Percentiles rank a stretch among this genome's conserved stretches.
Conservation (phyloP, 2,888 invertebrate genomes). For the Lithophane socia region DNA sequence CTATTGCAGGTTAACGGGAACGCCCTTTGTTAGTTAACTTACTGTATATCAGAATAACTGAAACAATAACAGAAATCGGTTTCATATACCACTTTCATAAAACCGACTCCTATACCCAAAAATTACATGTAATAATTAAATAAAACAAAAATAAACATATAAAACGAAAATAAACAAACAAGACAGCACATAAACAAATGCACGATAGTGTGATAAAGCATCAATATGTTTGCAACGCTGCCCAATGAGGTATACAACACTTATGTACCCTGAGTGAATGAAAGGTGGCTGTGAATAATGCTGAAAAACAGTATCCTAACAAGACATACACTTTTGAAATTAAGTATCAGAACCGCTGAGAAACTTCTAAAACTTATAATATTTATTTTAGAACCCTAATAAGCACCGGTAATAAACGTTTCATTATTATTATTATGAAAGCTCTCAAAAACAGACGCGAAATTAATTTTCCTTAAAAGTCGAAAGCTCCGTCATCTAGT, state of each 20-base stretch:
- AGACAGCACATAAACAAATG: slow-evolving; percentile 26
- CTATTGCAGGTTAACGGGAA: no score
- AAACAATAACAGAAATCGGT: slow-evolving; percentile 22
- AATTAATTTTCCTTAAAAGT: neutral
- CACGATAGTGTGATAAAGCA: slow-evolving; percentile 41
- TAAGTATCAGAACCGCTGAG: slow-evolving; percentile 25
- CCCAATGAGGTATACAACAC: slow-evolving; percentile 38
- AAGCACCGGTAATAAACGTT: slow-evolving; percentile 2
- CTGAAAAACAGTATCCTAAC: neutral
- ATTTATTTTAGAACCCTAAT: slow-evolving; percentile 14
- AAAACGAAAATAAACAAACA: slow-evolving; percentile 19
- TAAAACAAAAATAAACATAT: slow-evolving; percentile 20
- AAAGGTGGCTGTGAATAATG: slow-evolving; percentile 52
- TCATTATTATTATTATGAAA: neutral
- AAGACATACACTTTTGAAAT: neutral
- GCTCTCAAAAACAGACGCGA: neutral
- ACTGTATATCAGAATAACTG: neutral
- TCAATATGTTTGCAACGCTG: slow-evolving; percentile 56
- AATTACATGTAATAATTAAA: neutral
- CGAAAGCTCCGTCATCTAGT: neutral
- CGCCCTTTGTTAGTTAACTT: no score
- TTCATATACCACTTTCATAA: neutral
- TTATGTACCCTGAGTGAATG: slow-evolving; percentile 24
- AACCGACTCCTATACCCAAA: neutral
- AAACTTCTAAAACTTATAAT: neutral